Conservation (phyloP, 2,888 invertebrate genomes). For the Ornithoptera priamus region DNA sequence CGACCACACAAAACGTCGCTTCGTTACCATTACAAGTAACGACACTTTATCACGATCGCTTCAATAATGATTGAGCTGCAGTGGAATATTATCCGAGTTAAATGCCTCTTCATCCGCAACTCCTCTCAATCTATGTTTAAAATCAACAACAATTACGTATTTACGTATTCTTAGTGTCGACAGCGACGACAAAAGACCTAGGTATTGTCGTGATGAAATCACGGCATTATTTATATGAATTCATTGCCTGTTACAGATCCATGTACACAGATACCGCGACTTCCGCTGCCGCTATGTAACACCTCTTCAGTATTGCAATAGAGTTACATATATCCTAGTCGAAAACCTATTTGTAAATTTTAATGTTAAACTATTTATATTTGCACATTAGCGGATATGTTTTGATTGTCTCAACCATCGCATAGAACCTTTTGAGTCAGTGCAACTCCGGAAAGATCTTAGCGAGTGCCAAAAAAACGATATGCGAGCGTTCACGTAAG, state of each 20-base stretch:
- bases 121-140: constrained; percentile 10
- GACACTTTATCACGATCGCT: neutral
- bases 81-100: too few relatives aligned
- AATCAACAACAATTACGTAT: constrained; percentile 21
- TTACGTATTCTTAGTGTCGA: constrained; percentile 10
- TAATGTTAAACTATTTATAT: too few relatives aligned
- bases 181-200: constrained; percentile 2
- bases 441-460: constrained; percentile 38
- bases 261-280: constrained; percentile 1
- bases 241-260: constrained; percentile 11
- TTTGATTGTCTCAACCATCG: neutral
- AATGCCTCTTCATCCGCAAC: neutral
- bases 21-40: neutral
- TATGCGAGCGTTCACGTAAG: constrained; percentile 45
- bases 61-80: too few relatives aligned
- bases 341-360: neutral
- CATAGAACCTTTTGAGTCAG: constrained; percentile 13
- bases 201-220: constrained; percentile 19
- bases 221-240: constrained; percentile 9
- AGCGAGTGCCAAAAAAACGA: constrained; percentile 54
- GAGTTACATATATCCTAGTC: neutral
- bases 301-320: constrained; percentile 1
- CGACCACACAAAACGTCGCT: neutral
- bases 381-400: too few relatives aligned
- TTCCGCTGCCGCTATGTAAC: neutral